These are phyloP conservation scores for Anguilla anguilla DNA, from an alignment of 2,797 vertebrate genomes.

Conservation along the genomic window DNA sequence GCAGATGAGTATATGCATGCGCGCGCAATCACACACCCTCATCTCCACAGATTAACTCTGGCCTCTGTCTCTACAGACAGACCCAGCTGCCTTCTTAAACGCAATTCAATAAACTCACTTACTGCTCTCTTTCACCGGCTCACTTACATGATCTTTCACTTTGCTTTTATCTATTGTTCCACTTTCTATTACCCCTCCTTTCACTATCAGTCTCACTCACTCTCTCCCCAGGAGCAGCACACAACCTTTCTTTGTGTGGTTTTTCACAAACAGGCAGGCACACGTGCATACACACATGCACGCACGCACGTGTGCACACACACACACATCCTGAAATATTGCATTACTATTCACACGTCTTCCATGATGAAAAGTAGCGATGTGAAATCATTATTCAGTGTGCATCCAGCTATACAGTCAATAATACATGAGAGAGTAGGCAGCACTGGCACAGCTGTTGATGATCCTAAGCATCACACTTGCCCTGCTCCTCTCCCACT, in stretches of 20 bases:
- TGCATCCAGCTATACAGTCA: not conserved
- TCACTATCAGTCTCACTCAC: not conserved
- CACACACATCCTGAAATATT: not conserved
- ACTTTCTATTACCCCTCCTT: not conserved
- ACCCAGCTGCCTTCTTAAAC: not conserved
- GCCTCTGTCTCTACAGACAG: conserved; percentile 19
- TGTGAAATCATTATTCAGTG: not conserved
- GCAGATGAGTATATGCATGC: not conserved
- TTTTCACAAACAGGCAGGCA: not conserved
- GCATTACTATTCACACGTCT: not conserved
- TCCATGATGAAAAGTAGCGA: not conserved
- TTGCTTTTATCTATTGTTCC: not conserved
- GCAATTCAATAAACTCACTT: conserved; percentile 1
- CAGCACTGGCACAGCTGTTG: not conserved
- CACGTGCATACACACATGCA: not conserved
- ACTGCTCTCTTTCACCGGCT: not conserved
- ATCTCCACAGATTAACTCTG: conserved; percentile 28
- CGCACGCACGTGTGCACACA: not conserved
- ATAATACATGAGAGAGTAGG: not conserved
- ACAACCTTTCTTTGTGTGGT: not conserved
- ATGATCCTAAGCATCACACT: not conserved
- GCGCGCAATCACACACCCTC: not conserved
- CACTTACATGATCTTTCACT: not conserved
- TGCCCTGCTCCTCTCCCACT: not conserved
- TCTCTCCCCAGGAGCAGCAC: not conserved